Evolutionary conservation across 2,888 invertebrate species (phyloP).

Genomic region (Glaucopsyche alexis): DNA sequence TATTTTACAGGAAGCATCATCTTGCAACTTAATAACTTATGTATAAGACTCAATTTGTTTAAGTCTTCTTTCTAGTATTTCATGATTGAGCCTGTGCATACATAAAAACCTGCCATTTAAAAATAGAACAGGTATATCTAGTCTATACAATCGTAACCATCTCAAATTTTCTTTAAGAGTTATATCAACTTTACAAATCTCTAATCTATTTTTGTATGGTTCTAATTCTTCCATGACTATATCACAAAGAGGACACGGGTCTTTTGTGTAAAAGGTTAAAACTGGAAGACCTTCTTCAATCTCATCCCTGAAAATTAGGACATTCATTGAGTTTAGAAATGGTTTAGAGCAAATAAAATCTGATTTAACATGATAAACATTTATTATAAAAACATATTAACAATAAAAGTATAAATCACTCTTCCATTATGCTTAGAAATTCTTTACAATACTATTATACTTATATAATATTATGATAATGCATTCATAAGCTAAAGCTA

Average conservation of each 20-base stretch:
- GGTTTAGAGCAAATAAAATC: constrained; percentile 42
- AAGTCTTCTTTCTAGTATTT: constrained; percentile 77
- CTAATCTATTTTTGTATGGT: constrained; percentile 80
- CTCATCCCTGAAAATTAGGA: constrained; percentile 64
- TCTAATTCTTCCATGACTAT: constrained; percentile 84
- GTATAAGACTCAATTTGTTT: constrained; percentile 32
- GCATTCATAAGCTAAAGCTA: constrained; percentile 3
- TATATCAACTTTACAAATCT: constrained; percentile 88
- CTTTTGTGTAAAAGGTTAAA: constrained; percentile 90
- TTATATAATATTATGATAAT: constrained; percentile 7
- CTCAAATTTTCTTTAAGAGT: constrained; percentile 85
- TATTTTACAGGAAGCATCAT: neutral
- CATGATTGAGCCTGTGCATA: constrained; percentile 84
- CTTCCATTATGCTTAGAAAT: constrained; percentile 3
- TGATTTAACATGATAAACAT: constrained; percentile 32
- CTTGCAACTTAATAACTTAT: neutral
- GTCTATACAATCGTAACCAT: constrained; percentile 86
- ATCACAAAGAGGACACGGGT: constrained; percentile 91
- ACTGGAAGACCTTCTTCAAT: constrained; percentile 73
- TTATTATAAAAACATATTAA: constrained; percentile 5
- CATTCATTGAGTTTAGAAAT: constrained; percentile 39
- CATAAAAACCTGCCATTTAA: constrained; percentile 90
- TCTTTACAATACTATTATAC: constrained; percentile 5
- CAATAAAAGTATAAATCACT: constrained; percentile 5
- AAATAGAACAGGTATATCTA: constrained; percentile 94